Evolutionary conservation across 2,113 vertebrate genomes (phyloP).

Genomic region (Dolichotis patagonum): DNA sequence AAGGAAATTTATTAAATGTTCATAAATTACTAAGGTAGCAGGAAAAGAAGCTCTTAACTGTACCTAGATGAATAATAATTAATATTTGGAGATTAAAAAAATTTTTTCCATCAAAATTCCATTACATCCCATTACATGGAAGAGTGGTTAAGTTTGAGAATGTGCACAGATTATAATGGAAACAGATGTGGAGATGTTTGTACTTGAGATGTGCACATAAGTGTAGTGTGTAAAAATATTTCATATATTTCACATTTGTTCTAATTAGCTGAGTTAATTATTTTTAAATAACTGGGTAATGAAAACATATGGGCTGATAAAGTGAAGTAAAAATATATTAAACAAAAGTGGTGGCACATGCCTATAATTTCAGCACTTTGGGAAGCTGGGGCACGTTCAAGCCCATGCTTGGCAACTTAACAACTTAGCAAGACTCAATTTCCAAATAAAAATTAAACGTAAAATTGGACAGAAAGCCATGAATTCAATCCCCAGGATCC

Average conservation of each 20-base stretch:
- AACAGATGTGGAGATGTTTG: rapidly evolving
- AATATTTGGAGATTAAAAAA: not conserved
- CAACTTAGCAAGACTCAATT: not conserved
- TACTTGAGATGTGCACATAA: not conserved
- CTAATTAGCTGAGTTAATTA: not conserved
- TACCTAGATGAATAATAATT: rapidly evolving
- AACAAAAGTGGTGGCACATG: not conserved
- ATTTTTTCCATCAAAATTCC: not conserved
- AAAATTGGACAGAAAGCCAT: not conserved
- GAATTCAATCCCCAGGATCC: not conserved
- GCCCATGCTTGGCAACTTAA: not conserved
- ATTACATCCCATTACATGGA: rapidly evolving
- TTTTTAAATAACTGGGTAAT: not conserved
- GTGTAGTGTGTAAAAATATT: not conserved
- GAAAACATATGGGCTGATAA: not conserved
- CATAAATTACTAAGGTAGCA: rapidly evolving
- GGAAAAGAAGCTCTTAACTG: rapidly evolving
- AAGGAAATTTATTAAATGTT: too few species aligned
- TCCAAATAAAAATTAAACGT: not conserved
- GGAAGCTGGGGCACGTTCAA: not conserved
- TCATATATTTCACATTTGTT: not conserved
- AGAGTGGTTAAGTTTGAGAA: too few species aligned
- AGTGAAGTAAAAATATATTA: not conserved
- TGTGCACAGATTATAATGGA: rapidly evolving
- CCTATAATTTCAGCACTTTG: not conserved